Percentiles rank a stretch among this genome's conserved stretches.
Evolutionary conservation across 2,113 vertebrate species (phyloP).

Genomic region (Sphyrna mokarran): DNA sequence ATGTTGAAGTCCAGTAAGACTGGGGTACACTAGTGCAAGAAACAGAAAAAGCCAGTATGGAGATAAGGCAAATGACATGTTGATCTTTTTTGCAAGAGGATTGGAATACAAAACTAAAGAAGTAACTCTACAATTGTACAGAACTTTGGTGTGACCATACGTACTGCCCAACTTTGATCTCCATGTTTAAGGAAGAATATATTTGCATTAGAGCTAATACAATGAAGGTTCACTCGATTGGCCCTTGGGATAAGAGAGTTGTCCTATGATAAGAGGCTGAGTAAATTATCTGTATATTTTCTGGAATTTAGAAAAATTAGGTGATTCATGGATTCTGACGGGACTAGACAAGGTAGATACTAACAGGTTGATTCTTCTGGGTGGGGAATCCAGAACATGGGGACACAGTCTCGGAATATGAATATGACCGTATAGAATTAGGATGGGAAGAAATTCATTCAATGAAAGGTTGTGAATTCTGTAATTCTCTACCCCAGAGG

Average conservation of each 20-base stretch:
- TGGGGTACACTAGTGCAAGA: not conserved
- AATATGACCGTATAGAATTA: not conserved
- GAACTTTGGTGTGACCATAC: not conserved
- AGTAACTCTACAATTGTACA: not conserved
- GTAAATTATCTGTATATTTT: not conserved
- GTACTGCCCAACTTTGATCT: not conserved
- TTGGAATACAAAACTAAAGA: not conserved
- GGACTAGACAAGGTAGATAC: not conserved
- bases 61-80: not conserved
- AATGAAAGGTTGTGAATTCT: not conserved
- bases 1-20: not conserved
- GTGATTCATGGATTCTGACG: not conserved
- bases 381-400: too few relatives aligned
- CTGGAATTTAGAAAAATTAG: not conserved
- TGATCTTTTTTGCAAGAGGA: not conserved
- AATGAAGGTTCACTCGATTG: not conserved
- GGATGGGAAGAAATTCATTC: not conserved
- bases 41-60: not conserved
- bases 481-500: not conserved
- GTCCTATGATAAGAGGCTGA: not conserved
- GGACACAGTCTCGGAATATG: not conserved
- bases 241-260: not conserved
- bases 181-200: not conserved
- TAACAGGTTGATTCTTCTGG: not conserved
- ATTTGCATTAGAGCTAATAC: not conserved